These are phyloP conservation scores for Pelosia muscerda DNA, from an alignment of 2,888 invertebrate genomes.

Conservation along the genomic window DNA sequence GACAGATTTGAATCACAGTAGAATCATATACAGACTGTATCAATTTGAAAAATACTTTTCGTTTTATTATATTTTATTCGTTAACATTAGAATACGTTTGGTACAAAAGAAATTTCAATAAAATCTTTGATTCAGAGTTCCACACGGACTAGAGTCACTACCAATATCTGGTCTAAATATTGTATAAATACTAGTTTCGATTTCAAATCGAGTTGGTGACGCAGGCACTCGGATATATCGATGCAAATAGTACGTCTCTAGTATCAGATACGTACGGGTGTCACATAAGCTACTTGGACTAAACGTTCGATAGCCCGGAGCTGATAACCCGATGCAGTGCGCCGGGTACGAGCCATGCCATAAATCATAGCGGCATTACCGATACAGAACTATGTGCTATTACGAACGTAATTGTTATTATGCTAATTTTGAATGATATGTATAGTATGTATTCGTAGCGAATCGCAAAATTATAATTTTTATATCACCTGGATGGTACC, in stretches of 20 bases:
- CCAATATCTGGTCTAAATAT: no score
- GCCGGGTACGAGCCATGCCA: slow-evolving; percentile 17
- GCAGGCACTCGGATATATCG: not conserved
- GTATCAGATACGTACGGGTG: not conserved
- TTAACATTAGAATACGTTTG: no score
- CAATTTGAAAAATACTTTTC: no score
- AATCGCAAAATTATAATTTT: no score
- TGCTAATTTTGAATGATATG: not conserved
- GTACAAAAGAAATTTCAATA: no score
- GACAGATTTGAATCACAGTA: no score
- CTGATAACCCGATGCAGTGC: slow-evolving; percentile 33
- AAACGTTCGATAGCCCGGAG: slow-evolving; percentile 29
- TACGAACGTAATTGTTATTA: slow-evolving; percentile 9
- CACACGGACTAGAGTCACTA: no score
- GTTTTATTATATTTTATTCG: no score
- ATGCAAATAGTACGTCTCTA: not conserved
- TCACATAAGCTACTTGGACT: slow-evolving; percentile 18
- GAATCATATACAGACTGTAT: no score
- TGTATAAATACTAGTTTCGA: no score
- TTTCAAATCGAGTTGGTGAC: not conserved
- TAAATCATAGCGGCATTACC: slow-evolving; percentile 18
- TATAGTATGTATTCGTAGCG: not conserved
- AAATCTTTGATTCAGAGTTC: no score
- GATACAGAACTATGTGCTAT: slow-evolving; percentile 8
- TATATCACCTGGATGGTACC: no score